Percentiles rank a stretch among this genome's conserved stretches.
These are phyloP conservation scores for Cryptoleucopteryx plumbea DNA, from an alignment of 2,113 vertebrate genomes.

Conservation along the genomic window DNA sequence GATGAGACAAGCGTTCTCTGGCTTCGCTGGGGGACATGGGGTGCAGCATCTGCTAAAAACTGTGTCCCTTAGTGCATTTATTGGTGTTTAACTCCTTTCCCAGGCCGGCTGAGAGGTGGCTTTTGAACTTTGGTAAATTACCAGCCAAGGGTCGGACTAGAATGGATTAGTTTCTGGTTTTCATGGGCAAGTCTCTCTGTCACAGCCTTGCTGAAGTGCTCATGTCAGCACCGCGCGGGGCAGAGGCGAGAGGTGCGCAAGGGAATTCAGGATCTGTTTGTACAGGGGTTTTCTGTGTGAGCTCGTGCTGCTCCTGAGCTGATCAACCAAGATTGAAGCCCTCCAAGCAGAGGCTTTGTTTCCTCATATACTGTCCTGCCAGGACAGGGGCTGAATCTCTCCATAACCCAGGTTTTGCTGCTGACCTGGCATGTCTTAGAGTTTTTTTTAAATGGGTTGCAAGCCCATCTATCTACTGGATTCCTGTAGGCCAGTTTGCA, in stretches of 20 bases:
- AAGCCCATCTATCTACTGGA: background rate
- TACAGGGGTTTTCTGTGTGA: background rate
- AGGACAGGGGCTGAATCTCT: background rate
- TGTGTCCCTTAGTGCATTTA: background rate
- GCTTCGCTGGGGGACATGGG: background rate
- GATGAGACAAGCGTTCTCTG: background rate
- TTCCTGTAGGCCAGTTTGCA: background rate
- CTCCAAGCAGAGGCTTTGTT: background rate
- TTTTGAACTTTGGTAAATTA: background rate
- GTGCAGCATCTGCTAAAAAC: background rate
- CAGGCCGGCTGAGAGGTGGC: background rate
- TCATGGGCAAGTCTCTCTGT: background rate
- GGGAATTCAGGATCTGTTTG: background rate
- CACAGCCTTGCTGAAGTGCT: background rate
- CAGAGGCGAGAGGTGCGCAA: fast-evolving
- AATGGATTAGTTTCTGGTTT: background rate
- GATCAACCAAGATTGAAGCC: background rate
- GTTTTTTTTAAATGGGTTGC: background rate
- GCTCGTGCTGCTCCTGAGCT: background rate
- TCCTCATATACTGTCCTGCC: background rate
- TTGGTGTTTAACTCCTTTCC: background rate
- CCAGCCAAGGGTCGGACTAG: background rate
- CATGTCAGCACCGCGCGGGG: fast-evolving
- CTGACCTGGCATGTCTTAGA: background rate
- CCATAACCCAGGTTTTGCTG: background rate